Percentiles rank a stretch among this genome's conserved stretches.
phyloP scores from a whole-genome alignment of 1,140 invertebrate genomes.

The Cotesia typhae region DNA sequence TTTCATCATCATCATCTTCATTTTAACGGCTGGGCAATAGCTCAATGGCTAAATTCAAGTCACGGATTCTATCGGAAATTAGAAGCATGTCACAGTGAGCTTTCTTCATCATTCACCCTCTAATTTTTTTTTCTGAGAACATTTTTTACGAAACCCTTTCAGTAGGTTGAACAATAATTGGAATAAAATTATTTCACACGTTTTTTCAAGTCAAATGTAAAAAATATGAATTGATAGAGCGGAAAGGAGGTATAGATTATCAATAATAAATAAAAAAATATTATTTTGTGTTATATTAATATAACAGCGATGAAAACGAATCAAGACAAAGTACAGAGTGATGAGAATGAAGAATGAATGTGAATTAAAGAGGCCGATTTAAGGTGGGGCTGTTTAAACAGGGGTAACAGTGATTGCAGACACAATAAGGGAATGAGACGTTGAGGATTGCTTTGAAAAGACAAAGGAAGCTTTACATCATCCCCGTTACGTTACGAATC shows the following conservation, averaged over 20 bases:
- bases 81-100: constrained; percentile 48
- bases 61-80: constrained; percentile 61
- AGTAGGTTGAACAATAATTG: too few species aligned
- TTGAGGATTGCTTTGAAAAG: constrained; percentile 43
- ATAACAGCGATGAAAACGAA: constrained; percentile 36
- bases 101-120: constrained; percentile 32
- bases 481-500: constrained; percentile 59
- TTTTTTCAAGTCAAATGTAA: too few species aligned
- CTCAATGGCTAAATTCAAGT: constrained; percentile 49
- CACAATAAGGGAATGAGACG: background rate
- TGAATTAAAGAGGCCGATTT: constrained; percentile 26
- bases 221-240: too few species aligned
- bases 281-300: too few species aligned
- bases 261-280: too few species aligned
- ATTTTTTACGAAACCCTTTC: too few species aligned
- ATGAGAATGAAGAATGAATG: constrained; percentile 5
- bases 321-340: constrained; percentile 28
- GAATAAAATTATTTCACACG: too few species aligned
- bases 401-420: background rate
- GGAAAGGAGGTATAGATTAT: too few species aligned
- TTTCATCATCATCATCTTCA: constrained; percentile 4
- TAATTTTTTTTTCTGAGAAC: background rate
- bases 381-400: background rate
- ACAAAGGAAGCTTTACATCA: constrained; percentile 52
- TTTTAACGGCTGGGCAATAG: background rate